Conservation (phyloP, 1,140 invertebrate species). For the Zaprionus davidi region DNA sequence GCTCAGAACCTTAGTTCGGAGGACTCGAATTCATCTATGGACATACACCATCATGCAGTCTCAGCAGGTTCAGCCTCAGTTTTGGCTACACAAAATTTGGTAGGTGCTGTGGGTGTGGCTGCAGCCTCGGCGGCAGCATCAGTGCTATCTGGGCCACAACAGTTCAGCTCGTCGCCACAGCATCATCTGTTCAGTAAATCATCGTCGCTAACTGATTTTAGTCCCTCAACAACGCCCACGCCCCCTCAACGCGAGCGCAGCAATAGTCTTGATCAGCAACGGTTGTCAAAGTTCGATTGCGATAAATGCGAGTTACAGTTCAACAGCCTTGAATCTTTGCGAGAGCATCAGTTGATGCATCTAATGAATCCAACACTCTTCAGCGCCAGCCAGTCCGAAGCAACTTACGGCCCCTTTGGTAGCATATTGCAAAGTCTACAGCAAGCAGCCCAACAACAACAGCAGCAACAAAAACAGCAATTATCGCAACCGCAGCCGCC, state of each 20-base stretch:
- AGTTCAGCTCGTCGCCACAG: slow-evolving; percentile 52
- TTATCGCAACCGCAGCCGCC: slow-evolving; percentile 32
- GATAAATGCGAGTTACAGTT: slow-evolving; percentile 98
- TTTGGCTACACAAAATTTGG: background rate
- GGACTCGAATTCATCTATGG: slow-evolving; percentile 94
- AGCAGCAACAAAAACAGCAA: slow-evolving; percentile 62
- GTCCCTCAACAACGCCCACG: slow-evolving; percentile 78
- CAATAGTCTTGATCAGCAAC: slow-evolving; percentile 67
- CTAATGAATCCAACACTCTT: slow-evolving; percentile 97
- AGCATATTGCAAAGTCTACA: slow-evolving; percentile 93
- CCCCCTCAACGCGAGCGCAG: slow-evolving; percentile 68
- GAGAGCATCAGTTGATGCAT: slow-evolving; percentile 97
- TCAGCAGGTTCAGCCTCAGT: slow-evolving; percentile 7
- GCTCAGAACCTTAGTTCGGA: slow-evolving; percentile 91
- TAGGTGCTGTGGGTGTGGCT: slow-evolving; percentile 14
- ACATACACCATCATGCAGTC: slow-evolving; percentile 75
- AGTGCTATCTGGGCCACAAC: slow-evolving; percentile 31
- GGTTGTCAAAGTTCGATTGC: slow-evolving; percentile 90
- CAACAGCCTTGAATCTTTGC: slow-evolving; percentile 94
- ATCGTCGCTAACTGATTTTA: slow-evolving; percentile 83
- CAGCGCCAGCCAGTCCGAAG: slow-evolving; percentile 69
- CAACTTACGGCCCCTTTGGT: slow-evolving; percentile 92
- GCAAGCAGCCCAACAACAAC: slow-evolving; percentile 85
- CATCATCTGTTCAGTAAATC: slow-evolving; percentile 75
- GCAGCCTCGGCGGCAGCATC: slow-evolving; percentile 10